Base-by-base conservation (phyloP, 2,888 invertebrate genomes). In the Adelphocoris suturalis region DNA sequence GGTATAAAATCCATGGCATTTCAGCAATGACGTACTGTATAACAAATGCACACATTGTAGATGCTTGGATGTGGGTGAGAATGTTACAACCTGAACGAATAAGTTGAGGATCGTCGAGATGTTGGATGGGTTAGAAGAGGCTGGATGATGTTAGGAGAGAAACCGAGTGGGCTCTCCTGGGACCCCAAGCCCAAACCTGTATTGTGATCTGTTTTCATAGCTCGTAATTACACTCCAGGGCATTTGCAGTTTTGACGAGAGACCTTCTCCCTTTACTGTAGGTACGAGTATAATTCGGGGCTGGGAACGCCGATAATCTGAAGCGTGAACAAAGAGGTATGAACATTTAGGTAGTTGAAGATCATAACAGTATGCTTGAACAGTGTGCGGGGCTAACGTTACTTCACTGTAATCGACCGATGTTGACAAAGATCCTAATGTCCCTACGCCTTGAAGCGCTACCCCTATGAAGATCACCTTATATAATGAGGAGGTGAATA, bases 141-240 rank as follows among this genome's bases (percentile, higher is more conserved):
- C 47, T 14, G 48, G 80, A 19, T 9, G n/a, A 57, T 57, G 57
- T 57, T 57, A 16, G n/a, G n/a, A n/a, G 7, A n/a, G 57, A 57
- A n/a, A n/a, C n/a, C 5, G n/a, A 57, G 57, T 7, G 57, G 19
- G 19, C 11, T 47, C 80, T 47, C 80, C 7, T 81, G 80, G 48
- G 80, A 47, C 11, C 13, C 19, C 47, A 19, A 14, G 46, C 80
- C 80, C 13, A 14, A 81, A 47, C 80, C 80, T 12, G 80, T 81
- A 47, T 81, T 47, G 80, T n/a, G 80, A 81, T 81, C 80, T 81
- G 80, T 81, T 81, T 81, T 81, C 80, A 47, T 47, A 81, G 80
- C 80, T 81, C 80, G 47, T 16, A 81, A 81, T 81, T 81, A 81
- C 80, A 16, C 80, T 81, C 80, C n/a, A 47, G 19, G 80, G 80